These are phyloP conservation scores for Pavo muticus DNA, from an alignment of 2,113 vertebrate genomes.

Conservation along the genomic window DNA sequence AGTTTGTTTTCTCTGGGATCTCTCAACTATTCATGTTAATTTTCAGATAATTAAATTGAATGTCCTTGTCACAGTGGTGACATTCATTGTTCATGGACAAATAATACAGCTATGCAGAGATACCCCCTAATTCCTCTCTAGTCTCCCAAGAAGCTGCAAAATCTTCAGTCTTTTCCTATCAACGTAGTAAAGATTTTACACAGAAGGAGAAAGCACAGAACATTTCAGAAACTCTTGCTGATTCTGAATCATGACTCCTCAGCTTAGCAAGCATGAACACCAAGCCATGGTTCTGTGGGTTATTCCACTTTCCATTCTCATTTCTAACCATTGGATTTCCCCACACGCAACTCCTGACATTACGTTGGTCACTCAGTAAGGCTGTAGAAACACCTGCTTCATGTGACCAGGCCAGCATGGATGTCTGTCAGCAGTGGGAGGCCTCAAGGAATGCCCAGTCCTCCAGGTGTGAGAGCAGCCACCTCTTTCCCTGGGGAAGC, in stretches of 20 bases:
- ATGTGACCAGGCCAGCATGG: neutral
- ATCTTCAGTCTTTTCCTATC: neutral
- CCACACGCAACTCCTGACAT: neutral
- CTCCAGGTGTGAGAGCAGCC: neutral
- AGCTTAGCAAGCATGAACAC: neutral
- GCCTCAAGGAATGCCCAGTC: neutral
- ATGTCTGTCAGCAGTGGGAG: neutral
- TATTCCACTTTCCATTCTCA: neutral
- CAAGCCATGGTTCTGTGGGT: neutral
- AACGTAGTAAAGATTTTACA: neutral
- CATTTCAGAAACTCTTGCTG: neutral
- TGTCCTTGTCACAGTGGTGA: neutral
- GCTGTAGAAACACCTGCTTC: neutral
- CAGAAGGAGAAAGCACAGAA: neutral
- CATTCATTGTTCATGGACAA: neutral
- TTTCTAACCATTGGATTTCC: neutral
- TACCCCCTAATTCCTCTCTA: neutral
- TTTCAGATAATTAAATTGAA: neutral
- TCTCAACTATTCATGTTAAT: neutral
- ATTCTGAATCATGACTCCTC: neutral
- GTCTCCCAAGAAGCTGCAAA: neutral
- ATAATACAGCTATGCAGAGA: neutral
- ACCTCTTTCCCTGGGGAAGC: neutral
- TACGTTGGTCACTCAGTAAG: neutral
- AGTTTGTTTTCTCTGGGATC: neutral